Conservation (phyloP, 2,888 invertebrate genomes). For the Scrobipalpa costella region DNA sequence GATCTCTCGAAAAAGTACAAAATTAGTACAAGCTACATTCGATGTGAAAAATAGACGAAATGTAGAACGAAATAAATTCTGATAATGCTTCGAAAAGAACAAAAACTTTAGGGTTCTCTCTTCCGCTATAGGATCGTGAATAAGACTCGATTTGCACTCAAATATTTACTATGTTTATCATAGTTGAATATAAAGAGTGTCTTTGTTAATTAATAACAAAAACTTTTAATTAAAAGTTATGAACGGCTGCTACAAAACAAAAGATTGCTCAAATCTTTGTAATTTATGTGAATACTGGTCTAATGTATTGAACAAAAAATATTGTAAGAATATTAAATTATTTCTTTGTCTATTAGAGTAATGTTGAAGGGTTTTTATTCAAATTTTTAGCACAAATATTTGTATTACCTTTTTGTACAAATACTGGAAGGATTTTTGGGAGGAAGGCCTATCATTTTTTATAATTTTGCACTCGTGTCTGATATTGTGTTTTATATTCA, state of each 20-base stretch:
- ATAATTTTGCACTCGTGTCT: slow-evolving; percentile 26
- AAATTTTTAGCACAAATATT: slow-evolving; percentile 44
- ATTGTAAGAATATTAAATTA: slow-evolving; percentile 30
- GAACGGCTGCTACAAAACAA: slow-evolving; percentile 27
- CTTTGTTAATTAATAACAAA: neutral
- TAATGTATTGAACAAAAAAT: slow-evolving; percentile 41
- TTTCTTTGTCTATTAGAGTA: slow-evolving; percentile 22
- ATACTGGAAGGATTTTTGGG: slow-evolving; percentile 32
- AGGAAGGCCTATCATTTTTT: slow-evolving; percentile 42
- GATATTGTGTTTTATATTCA: neutral
- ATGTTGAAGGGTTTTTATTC: slow-evolving; percentile 34
- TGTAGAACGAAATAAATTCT: neutral
- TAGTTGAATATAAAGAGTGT: slow-evolving; percentile 39
- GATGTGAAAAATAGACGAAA: too few species aligned
- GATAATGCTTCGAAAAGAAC: neutral
- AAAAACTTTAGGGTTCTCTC: neutral
- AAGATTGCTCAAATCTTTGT: slow-evolving; percentile 62
- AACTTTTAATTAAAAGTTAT: too few species aligned
- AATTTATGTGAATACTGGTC: slow-evolving; percentile 56
- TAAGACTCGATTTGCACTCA: slow-evolving; percentile 36
- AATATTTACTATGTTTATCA: slow-evolving; percentile 42
- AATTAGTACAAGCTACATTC: neutral
- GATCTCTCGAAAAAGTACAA: neutral
- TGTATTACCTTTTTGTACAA: slow-evolving; percentile 34
- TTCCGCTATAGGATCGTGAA: neutral